Conservation (phyloP, 2,797 vertebrate species). For the Cyprinodon diabolis region DNA sequence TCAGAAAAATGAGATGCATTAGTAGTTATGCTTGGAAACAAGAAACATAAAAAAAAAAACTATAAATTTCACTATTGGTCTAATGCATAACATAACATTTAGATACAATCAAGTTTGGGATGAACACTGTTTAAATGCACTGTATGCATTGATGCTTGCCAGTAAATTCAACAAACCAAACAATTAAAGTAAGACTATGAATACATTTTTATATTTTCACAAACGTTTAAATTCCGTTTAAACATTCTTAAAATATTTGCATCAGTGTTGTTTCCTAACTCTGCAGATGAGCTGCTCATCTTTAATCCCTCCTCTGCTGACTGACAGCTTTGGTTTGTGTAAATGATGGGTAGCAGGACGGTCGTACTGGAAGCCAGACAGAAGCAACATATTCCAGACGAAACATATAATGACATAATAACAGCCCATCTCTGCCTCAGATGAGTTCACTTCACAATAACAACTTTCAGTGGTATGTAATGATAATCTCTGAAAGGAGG, state of each 20-base stretch:
- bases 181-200: neutral
- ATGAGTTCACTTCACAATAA: constrained; percentile 56
- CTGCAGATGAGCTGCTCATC: constrained; percentile 42
- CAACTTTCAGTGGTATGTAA: constrained; percentile 51
- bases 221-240: neutral
- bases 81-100: neutral
- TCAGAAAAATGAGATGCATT: neutral
- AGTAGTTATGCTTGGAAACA: neutral
- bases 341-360: constrained; percentile 39
- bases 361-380: constrained; percentile 31
- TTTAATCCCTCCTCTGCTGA: constrained; percentile 51
- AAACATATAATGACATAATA: constrained; percentile 66
- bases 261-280: constrained; percentile 34
- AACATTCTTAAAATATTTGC: neutral
- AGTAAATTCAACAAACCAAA: neutral
- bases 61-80: neutral
- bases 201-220: neutral
- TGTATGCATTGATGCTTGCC: neutral
- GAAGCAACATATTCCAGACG: constrained; percentile 53
- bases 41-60: neutral
- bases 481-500: constrained; percentile 40
- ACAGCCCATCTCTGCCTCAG: constrained; percentile 60
- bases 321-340: constrained; percentile 49
- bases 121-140: neutral
- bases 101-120: neutral